Evolutionary conservation across 2,888 invertebrate species (phyloP).

Genomic region (Metalampra italica): DNA sequence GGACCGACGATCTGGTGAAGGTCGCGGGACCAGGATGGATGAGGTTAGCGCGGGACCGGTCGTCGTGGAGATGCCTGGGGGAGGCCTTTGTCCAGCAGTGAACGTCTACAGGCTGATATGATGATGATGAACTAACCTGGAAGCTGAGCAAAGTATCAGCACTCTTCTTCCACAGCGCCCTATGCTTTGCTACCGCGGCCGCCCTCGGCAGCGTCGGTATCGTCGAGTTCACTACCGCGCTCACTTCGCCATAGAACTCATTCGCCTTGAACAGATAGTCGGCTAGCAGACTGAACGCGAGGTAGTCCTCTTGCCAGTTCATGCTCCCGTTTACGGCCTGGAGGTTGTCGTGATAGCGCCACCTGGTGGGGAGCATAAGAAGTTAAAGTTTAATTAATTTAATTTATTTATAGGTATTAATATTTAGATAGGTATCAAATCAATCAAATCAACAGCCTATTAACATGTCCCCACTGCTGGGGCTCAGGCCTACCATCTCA

Average conservation of each 20-base stretch:
- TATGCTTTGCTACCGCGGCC: constrained; percentile 63
- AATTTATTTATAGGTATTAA: too few relatives aligned
- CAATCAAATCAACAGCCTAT: too few relatives aligned
- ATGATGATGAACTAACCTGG: constrained; percentile 57
- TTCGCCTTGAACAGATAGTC: constrained; percentile 69
- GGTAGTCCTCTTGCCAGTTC: constrained; percentile 73
- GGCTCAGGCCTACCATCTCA: too few relatives aligned
- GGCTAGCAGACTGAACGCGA: constrained; percentile 62
- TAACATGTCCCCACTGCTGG: too few relatives aligned
- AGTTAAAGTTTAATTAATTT: too few relatives aligned
- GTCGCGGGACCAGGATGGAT: too few relatives aligned
- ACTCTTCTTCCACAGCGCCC: constrained; percentile 68
- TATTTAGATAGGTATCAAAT: too few relatives aligned
- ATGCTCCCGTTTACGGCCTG: constrained; percentile 73
- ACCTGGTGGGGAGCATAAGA: constrained; percentile 34
- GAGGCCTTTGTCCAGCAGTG: too few relatives aligned
- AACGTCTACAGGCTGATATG: too few relatives aligned
- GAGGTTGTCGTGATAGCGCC: constrained; percentile 73
- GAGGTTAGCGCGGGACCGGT: too few relatives aligned
- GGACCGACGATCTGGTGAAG: too few relatives aligned
- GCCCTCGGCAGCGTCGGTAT: constrained; percentile 64
- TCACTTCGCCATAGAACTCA: constrained; percentile 68
- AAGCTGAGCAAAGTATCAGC: constrained; percentile 70
- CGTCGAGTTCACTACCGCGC: constrained; percentile 65
- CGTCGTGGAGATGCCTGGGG: too few relatives aligned